Percentiles rank a stretch among this genome's conserved stretches.
Evolutionary conservation across 1,140 invertebrate species (phyloP).

Genomic region (Zaprionus inermis): DNA sequence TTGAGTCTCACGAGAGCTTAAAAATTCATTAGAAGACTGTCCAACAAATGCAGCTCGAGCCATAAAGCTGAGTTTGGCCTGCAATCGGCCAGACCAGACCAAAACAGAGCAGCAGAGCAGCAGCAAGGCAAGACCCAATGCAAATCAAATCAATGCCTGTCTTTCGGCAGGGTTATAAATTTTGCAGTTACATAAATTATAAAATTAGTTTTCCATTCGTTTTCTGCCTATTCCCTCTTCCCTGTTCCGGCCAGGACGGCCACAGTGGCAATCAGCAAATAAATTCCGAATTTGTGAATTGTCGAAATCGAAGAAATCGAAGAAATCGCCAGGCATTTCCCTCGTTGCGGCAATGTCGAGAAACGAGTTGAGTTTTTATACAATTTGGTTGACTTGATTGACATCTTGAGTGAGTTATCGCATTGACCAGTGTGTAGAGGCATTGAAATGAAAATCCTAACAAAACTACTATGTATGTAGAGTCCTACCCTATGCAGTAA

Average conservation of each 20-base stretch:
- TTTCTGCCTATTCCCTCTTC: background rate
- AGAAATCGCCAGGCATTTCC: background rate
- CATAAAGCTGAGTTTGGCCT: constrained; percentile 4
- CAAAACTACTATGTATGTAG: too few relatives aligned
- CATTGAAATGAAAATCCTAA: background rate
- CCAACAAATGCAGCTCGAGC: background rate
- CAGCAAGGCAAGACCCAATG: background rate
- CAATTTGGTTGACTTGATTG: constrained; percentile 5
- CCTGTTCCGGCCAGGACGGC: background rate
- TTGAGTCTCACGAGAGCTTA: constrained; percentile 3
- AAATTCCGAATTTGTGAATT: constrained; percentile 7
- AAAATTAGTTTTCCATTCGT: constrained; percentile 6
- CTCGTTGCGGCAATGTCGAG: background rate
- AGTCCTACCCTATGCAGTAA: background rate
- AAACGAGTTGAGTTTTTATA: constrained; percentile 6
- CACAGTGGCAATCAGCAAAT: constrained; percentile 1
- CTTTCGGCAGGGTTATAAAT: constrained; percentile 3
- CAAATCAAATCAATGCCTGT: constrained; percentile 10
- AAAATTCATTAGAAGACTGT: constrained; percentile 8
- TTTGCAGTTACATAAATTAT: constrained; percentile 10
- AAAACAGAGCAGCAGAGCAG: background rate
- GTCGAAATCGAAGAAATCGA: background rate
- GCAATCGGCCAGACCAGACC: background rate
- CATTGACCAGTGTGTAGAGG: background rate
- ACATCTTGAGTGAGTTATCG: constrained; percentile 7